phyloP scores from a whole-genome alignment of 2,888 invertebrate genomes.

The Phortica okadai region DNA sequence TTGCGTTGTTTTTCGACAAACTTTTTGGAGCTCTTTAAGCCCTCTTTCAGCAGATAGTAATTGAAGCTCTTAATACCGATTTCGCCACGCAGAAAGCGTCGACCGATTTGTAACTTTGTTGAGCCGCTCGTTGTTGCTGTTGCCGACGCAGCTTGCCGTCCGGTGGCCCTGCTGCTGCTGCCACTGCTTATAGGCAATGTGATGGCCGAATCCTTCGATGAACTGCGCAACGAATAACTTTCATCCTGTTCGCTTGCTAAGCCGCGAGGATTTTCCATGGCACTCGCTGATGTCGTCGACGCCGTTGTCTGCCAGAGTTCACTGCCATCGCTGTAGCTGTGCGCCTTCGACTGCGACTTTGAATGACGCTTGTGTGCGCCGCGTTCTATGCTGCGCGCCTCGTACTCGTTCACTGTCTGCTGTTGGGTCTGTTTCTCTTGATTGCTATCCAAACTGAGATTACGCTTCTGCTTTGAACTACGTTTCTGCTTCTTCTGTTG shows the following conservation, averaged over 20 bases:
- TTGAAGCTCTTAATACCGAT: conserved; percentile 77
- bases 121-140: conserved; percentile 52
- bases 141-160: conserved; percentile 32
- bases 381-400: conserved; percentile 47
- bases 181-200: conserved; percentile 50
- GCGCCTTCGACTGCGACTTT: conserved; percentile 43
- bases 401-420: conserved; percentile 32
- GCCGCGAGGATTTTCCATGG: conserved; percentile 29
- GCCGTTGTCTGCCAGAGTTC: conserved; percentile 27
- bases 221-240: conserved; percentile 59
- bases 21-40: conserved; percentile 75
- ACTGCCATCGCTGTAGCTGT: conserved; percentile 54
- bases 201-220: conserved; percentile 55
- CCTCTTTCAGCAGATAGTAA: conserved; percentile 76
- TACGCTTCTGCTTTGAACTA: conserved; percentile 72
- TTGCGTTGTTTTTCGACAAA: conserved; percentile 70
- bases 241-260: conserved; percentile 58
- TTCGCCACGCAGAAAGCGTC: conserved; percentile 75
- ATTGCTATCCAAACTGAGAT: conserved; percentile 71
- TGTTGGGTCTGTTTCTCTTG: conserved; percentile 8
- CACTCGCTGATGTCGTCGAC: not conserved
- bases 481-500: conserved; percentile 65
- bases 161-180: conserved; percentile 43
- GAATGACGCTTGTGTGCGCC: conserved; percentile 31
- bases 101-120: conserved; percentile 73